Base-by-base conservation (phyloP, 2,797 vertebrate genomes). In the Acanthis flammea region DNA sequence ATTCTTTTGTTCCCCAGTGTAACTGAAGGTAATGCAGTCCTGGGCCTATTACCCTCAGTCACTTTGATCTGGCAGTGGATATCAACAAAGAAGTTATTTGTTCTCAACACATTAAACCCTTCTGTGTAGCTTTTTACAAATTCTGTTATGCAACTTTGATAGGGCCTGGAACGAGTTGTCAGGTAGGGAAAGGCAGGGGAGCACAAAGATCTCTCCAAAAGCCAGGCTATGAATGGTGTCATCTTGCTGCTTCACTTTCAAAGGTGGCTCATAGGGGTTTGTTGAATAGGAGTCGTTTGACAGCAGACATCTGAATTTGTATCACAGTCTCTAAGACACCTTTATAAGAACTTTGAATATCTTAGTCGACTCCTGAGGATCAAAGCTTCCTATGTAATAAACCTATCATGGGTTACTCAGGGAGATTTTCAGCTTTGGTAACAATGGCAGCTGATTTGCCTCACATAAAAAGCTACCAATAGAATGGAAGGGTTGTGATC, bases 41-140 rank as follows among this genome's bases (percentile, higher is more conserved):
- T 86, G 88, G 63, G 87, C 85, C 88, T 86, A 82, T 94, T 96
- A 91, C 94, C 63, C 82, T 79, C 51, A 65, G 51, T 57, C 19
- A 88, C 95, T 96, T 97, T 97, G 90, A 97, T 94, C 91, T 71
- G 72, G 71, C 79, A 83, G 79, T 86, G 91, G 95, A 55, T 94
- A 96, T 94, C 96, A 94, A 96, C 92, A 96, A 96, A 96, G 94
- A 92, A 94, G 82, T 94, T 96, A 94, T 88, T 96, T 96, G 96
- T 97, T 96, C 95, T 94, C 94, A 88, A 94, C 90, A 94, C 95
- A 96, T 96, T 96, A 95, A 95, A 76, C 70, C 82, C 80, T 90
- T 95, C 90, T 71, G 83, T 76, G 66, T 63, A 74, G 90, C 87
- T 94, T 94, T 94, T 91, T 90, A 96, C 92, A 90, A 94, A 96